Conservation (phyloP, 2,888 invertebrate genomes). For the Adelphocoris suturalis region DNA sequence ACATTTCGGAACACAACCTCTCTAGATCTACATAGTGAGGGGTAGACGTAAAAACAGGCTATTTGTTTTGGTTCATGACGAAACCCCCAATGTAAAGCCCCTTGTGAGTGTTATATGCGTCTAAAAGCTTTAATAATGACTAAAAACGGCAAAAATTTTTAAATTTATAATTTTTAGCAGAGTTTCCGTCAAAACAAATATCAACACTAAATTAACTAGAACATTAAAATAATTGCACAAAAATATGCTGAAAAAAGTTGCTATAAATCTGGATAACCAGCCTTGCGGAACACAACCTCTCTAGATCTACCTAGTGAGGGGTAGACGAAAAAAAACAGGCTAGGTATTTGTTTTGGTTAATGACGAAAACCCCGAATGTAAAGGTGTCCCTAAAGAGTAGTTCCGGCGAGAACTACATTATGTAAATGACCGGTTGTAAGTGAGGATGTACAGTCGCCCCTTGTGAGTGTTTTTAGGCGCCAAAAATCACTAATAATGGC, state of each 20-base stretch:
- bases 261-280: too few species aligned
- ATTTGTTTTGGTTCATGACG: conserved; percentile 20
- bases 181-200: too few species aligned
- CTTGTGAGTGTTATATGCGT: too few species aligned
- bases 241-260: too few species aligned
- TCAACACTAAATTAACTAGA: too few species aligned
- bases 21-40: neutral
- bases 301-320: neutral
- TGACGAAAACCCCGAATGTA: conserved; percentile 49
- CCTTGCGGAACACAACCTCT: neutral
- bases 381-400: conserved; percentile 72
- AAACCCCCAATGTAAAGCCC: conserved; percentile 61
- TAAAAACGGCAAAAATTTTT: too few species aligned
- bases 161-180: too few species aligned
- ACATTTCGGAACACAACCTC: neutral
- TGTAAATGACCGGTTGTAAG: conserved; percentile 72
- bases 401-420: conserved; percentile 69
- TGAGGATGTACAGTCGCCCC: conserved; percentile 72
- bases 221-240: too few species aligned
- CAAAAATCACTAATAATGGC: too few species aligned
- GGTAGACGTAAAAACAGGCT: neutral
- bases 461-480: too few species aligned
- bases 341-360: conserved; percentile 11
- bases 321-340: neutral
- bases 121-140: too few species aligned